phyloP scores from a whole-genome alignment of 2,888 invertebrate species.

The Polyommatus iphigenia region DNA sequence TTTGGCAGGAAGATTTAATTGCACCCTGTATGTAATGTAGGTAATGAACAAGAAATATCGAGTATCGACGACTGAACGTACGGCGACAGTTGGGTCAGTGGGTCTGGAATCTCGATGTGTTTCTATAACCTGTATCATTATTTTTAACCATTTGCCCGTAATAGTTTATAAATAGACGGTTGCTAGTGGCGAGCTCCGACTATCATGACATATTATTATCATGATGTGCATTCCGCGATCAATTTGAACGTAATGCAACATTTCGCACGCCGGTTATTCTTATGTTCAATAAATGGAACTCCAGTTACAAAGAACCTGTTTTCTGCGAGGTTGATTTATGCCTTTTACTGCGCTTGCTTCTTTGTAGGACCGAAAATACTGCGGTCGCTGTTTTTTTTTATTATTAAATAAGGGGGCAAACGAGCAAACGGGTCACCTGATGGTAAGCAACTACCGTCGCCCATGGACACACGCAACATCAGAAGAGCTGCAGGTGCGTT shows the following conservation, averaged over 20 bases:
- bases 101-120: constrained; percentile 6
- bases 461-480: too few species aligned
- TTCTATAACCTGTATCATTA: constrained; percentile 11
- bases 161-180: constrained; percentile 2
- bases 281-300: neutral
- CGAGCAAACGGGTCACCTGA: too few species aligned
- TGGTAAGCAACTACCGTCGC: too few species aligned
- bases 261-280: neutral
- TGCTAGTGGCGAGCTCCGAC: neutral
- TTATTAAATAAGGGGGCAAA: too few species aligned
- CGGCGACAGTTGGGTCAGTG: neutral
- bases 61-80: too few species aligned
- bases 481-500: too few species aligned
- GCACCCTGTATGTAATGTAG: too few species aligned
- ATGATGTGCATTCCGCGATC: neutral
- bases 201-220: too few species aligned
- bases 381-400: neutral
- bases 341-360: neutral
- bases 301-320: neutral
- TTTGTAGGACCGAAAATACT: neutral
- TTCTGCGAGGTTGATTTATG: neutral
- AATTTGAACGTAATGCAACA: constrained; percentile 2
- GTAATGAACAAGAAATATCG: too few species aligned
- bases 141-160: constrained; percentile 14
- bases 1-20: too few species aligned